phyloP scores from a whole-genome alignment of 2,797 vertebrate genomes.

The Momotus momota region DNA sequence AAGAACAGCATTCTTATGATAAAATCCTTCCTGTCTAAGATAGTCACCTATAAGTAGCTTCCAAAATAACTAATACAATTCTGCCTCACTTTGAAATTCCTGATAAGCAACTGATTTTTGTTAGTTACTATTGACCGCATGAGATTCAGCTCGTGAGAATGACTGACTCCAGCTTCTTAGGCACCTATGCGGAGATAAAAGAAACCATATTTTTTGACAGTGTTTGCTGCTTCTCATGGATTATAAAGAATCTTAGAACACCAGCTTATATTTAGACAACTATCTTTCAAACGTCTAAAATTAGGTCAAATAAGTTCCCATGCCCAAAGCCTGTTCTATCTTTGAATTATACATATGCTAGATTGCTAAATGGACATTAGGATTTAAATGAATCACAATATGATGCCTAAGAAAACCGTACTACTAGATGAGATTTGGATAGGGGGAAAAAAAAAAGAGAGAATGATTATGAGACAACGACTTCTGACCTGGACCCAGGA shows the following conservation, averaged over 20 bases:
- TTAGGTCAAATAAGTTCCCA: background rate
- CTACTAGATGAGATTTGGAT: background rate
- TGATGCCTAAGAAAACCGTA: background rate
- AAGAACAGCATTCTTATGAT: background rate
- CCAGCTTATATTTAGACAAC: background rate
- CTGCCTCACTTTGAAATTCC: background rate
- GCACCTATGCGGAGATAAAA: background rate
- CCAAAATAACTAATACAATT: background rate
- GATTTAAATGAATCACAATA: background rate
- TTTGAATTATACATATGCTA: background rate
- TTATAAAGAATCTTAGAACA: background rate
- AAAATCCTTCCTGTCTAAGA: background rate
- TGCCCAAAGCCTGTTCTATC: background rate
- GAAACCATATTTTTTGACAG: background rate
- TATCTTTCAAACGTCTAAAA: background rate
- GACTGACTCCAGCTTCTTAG: background rate
- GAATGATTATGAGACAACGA: background rate
- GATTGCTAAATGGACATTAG: background rate
- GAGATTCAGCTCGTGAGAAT: background rate
- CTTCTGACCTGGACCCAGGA: background rate
- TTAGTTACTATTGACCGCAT: background rate
- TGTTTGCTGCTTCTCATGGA: background rate
- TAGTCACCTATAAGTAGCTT: background rate
- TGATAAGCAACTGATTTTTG: constrained; percentile 3
- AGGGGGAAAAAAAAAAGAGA: background rate